Evolutionary conservation across 92 coral and sea anemone species (phyloP).

Genomic region (Siderastrea radians): DNA sequence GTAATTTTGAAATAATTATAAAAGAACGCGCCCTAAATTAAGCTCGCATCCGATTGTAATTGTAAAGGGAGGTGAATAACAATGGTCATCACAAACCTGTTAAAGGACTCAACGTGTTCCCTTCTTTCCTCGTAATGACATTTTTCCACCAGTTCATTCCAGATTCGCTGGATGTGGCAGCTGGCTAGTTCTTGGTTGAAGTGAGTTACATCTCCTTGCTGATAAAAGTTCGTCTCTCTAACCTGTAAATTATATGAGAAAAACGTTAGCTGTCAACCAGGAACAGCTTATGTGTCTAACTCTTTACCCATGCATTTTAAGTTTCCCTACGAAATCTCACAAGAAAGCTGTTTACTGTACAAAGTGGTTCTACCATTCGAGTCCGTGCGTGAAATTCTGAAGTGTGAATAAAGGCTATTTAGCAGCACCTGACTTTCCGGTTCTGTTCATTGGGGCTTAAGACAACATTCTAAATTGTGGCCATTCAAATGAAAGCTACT

Average conservation of each 20-base stretch:
- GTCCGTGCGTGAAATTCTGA: too few species aligned
- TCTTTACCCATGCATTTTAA: too few species aligned
- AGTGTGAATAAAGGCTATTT: too few species aligned
- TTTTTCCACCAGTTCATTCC: conserved; percentile 82
- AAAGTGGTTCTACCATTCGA: neutral
- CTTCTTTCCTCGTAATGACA: conserved; percentile 79
- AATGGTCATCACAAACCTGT: conserved; percentile 53
- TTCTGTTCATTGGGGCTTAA: too few species aligned
- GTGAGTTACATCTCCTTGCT: conserved; percentile 86
- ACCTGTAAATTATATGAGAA: conserved; percentile 56
- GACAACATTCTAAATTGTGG: too few species aligned
- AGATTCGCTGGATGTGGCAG: conserved; percentile 78
- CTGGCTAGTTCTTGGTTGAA: conserved; percentile 69
- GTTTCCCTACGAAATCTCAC: neutral
- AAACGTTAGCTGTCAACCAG: neutral
- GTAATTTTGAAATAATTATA: too few species aligned
- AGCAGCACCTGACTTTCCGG: too few species aligned
- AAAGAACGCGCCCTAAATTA: too few species aligned
- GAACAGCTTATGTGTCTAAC: neutral
- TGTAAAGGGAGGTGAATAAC: neutral
- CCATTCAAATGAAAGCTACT: too few species aligned
- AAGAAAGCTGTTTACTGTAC: neutral
- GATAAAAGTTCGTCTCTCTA: conserved; percentile 83
- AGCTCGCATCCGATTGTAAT: neutral
- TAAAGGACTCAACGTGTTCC: conserved; percentile 66